These are phyloP conservation scores for Ovis aries DNA, from an alignment of 2,113 vertebrate species.

Conservation along the genomic window DNA sequence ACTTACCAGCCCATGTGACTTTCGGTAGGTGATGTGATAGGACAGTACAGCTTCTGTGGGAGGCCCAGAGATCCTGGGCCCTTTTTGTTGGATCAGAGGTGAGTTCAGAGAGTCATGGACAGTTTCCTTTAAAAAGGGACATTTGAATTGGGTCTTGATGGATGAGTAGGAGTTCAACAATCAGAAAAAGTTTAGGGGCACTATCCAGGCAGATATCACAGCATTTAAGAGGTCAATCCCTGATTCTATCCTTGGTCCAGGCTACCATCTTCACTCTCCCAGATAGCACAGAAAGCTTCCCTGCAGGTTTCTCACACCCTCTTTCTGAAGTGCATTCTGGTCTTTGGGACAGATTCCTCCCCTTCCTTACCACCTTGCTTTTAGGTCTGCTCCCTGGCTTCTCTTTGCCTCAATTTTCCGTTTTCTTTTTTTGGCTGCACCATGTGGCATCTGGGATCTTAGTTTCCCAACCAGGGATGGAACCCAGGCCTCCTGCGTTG, in stretches of 20 bases:
- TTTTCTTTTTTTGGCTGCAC: not conserved
- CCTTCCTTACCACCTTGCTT: not conserved
- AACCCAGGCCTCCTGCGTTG: fast-evolving
- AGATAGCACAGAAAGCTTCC: not conserved
- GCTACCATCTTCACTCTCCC: not conserved
- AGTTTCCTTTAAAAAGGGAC: not conserved
- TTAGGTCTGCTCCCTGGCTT: not conserved
- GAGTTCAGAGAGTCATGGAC: not conserved
- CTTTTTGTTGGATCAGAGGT: not conserved
- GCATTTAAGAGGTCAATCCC: not conserved
- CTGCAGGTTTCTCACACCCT: not conserved
- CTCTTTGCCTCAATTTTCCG: not conserved
- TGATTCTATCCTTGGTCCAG: not conserved
- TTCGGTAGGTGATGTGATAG: not conserved
- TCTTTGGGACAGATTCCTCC: not conserved
- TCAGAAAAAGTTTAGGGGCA: not conserved
- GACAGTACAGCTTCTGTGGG: not conserved
- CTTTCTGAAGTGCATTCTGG: not conserved
- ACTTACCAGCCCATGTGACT: not conserved
- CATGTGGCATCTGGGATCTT: not conserved
- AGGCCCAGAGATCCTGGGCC: too few species aligned
- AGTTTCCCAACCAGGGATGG: not conserved
- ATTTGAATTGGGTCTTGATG: not conserved
- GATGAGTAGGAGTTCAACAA: not conserved
- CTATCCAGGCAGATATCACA: not conserved